Evolutionary conservation across 2,113 vertebrate genomes (phyloP).

Genomic region (Percopsis transmontana): DNA sequence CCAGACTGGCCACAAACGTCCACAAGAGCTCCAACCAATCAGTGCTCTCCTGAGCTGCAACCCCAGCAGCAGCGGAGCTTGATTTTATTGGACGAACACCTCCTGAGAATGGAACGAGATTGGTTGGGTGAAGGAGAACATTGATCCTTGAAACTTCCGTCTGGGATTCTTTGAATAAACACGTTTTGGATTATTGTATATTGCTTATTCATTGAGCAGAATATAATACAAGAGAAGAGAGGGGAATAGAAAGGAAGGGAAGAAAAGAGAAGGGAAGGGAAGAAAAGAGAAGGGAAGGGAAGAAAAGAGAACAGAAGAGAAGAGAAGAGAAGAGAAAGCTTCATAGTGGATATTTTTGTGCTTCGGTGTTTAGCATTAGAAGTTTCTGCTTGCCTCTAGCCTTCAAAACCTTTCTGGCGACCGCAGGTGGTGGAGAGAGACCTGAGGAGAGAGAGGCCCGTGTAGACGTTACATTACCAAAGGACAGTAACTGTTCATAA

Average conservation of each 20-base stretch:
- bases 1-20: constrained; percentile 48
- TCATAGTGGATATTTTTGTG: background rate
- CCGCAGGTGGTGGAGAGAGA: constrained; percentile 63
- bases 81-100: constrained; percentile 45
- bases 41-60: constrained; percentile 33
- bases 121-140: background rate
- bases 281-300: background rate
- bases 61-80: constrained; percentile 1
- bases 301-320: background rate
- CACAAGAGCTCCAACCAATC: constrained; percentile 66
- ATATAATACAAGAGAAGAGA: background rate
- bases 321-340: background rate
- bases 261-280: background rate
- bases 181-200: background rate
- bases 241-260: background rate
- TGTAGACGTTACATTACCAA: constrained; percentile 11
- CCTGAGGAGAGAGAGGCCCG: constrained; percentile 42
- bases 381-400: constrained; percentile 57
- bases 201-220: background rate
- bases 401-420: constrained; percentile 55
- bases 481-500: background rate
- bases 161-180: background rate
- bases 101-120: constrained; percentile 20
- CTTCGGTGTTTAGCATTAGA: background rate
- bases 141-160: background rate